Base-by-base conservation (phyloP, 2,888 invertebrate genomes). In the Beris morrisii region DNA sequence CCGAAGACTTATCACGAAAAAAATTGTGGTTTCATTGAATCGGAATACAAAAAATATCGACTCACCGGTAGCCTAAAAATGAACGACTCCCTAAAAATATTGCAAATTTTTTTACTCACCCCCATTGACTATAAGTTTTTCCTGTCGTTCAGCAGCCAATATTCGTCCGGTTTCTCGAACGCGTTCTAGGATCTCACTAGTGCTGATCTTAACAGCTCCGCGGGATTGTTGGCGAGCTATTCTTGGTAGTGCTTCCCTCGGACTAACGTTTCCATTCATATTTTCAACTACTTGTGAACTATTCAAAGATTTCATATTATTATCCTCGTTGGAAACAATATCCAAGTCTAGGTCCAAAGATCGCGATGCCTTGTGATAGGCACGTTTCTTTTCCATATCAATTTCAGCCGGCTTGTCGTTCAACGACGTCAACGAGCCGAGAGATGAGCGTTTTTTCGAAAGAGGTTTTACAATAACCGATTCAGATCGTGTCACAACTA, bases 401-500 rank as follows among this genome's bases (percentile, higher is more conserved):
- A 76, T 72, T 43, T 77, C 71, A 32, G 74, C 73, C 43, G 78
- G 76, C 71, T 81, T 81, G 68, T 81, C 81, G 44, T 75, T 79
- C n/a, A 81, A 73, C 15, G 81, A 81, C 56, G 78, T 78, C 32
- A 81, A 73, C 2, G 81, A 81, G 45, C 81, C 80, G 56, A 81
- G 71, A 5, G 81, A 81, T 65, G 79, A 78, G 57, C 80, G 77
- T 68, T 81, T 81, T 70, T 81, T 81, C 69, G 76, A 76, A 43
- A 80, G 71, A 5, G 78, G 71, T 69, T 79, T 80, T 5, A 77
- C 73, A 52, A 79, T 70, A 59, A 80, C 72, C 66, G 81, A 81
- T 67, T 81, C 80, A 63, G 81, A 81, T 76, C 91, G 81, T 73
- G 88, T 87, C 72, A 93, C 86, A 73, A 92, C 91, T 72, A 94